Evolutionary conservation across 2,888 invertebrate species (phyloP).

Genomic region (Orthonychiurus folsomi): DNA sequence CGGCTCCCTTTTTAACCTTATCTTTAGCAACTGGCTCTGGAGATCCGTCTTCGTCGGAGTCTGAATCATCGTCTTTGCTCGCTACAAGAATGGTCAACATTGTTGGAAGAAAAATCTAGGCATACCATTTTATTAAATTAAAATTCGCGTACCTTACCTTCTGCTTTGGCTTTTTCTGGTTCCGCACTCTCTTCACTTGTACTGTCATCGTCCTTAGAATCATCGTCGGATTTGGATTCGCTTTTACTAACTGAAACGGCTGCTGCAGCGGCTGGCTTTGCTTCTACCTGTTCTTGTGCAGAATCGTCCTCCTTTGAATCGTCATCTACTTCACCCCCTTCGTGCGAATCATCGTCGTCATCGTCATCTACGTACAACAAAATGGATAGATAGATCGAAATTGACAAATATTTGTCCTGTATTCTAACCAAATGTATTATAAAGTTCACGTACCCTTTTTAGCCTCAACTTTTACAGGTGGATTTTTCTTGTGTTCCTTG

Average conservation of each 20-base stretch:
- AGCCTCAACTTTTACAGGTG: neutral
- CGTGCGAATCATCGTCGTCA: conserved; percentile 42
- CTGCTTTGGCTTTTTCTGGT: conserved; percentile 26
- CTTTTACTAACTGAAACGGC: conserved; percentile 1
- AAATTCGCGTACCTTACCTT: conserved; percentile 37
- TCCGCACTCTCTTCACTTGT: conserved; percentile 8
- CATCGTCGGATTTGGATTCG: conserved; percentile 7
- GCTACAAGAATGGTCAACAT: neutral
- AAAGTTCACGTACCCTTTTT: neutral
- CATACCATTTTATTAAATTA: neutral
- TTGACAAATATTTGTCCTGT: neutral
- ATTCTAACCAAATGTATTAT: neutral
- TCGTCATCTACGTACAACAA: conserved; percentile 16
- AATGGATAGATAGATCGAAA: too few species aligned
- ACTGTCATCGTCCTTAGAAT: conserved; percentile 9
- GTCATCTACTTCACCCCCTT: conserved; percentile 41
- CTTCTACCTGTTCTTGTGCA: neutral
- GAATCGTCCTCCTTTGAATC: conserved; percentile 39
- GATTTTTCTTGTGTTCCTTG: neutral
- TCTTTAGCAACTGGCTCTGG: conserved; percentile 32
- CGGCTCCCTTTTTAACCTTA: conserved; percentile 20
- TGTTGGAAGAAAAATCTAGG: too few species aligned
- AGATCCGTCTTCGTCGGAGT: conserved; percentile 27
- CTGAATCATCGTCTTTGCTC: conserved; percentile 36
- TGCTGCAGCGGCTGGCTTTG: conserved; percentile 10